Base-by-base conservation (phyloP, 2,113 vertebrate genomes). In the Pipa parva region DNA sequence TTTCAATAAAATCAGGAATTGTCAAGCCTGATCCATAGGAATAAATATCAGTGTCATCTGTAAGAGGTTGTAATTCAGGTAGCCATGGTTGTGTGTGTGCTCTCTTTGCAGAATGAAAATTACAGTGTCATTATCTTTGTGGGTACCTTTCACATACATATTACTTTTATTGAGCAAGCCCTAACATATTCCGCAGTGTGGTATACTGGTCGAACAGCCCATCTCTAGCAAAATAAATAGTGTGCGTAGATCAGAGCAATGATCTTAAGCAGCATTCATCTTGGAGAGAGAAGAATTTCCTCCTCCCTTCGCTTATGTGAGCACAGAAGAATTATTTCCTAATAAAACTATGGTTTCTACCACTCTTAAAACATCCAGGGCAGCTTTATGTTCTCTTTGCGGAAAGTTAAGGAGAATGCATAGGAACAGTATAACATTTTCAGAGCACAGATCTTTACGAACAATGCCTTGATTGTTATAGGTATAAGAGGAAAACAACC, bases 361-460 rank as follows among this genome's bases (percentile, higher is more conserved):
- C 37, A 64, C 24, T 56, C 27, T 17, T 42, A 54, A 27, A 37
- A 54, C 63, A 46, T 18, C 25, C n/a, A n/a, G 42, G 52, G 39
- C 63, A 65, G 63, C 63, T 65, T 65, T 46, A 65, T 46, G 39
- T 48, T 46, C 52, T 57, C 52, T 46, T 65, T 33, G 18, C 24
- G 57, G 63, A 46, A 65, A 48, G 63, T 56, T 65, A 39, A 17
- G 63, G 37, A 46, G 26, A 52, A 57, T 46, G 63, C 24, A 18
- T 57, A 54, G 22, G 51, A 56, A 56, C 33, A 39, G 63, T 24
- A 46, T 54, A 65, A 65, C 51, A 56, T 29, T 65, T 42, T 45
- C 37, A 45, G 8, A 51, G 22, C 18, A 27, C 52, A 46, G 37
- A 46, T 46, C 37, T 45, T 46, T 37, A 26, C 20, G 25, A 33